phyloP scores from a whole-genome alignment of 2,888 invertebrate genomes.

The Scaptomyza cyrtandrae region DNA sequence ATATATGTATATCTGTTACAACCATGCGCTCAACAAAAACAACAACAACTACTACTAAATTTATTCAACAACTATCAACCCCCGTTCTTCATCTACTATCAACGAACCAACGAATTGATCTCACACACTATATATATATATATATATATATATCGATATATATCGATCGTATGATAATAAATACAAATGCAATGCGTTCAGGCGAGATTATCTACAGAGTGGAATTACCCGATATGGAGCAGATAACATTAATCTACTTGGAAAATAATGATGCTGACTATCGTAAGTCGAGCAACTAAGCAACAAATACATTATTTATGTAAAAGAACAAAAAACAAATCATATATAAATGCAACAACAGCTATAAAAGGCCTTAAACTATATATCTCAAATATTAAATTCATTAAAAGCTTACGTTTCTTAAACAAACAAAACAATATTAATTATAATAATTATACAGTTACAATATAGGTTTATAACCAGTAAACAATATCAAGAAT shows the following conservation, averaged over 20 bases:
- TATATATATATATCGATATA: conserved; percentile 27
- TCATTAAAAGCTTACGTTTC: conserved; percentile 57
- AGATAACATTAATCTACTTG: conserved; percentile 96
- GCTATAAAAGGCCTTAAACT: conserved; percentile 51
- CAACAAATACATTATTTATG: conserved; percentile 48
- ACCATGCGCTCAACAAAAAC: conserved; percentile 55
- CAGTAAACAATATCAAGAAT: conserved; percentile 49
- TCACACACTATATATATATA: conserved; percentile 27
- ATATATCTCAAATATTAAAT: conserved; percentile 43
- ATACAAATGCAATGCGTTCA: conserved; percentile 80
- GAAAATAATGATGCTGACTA: conserved; percentile 89
- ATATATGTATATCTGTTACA: conserved; percentile 41
- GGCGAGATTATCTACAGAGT: conserved; percentile 97
- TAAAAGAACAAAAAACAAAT: conserved; percentile 57
- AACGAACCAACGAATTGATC: conserved; percentile 46
- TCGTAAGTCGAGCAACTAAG: conserved; percentile 85
- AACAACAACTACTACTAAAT: conserved; percentile 64
- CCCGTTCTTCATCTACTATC: conserved; percentile 58
- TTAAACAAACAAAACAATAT: background rate
- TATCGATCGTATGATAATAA: conserved; percentile 29
- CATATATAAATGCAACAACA: conserved; percentile 60
- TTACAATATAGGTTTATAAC: conserved; percentile 40
- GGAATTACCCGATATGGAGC: conserved; percentile 97
- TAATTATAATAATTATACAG: background rate
- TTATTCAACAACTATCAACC: conserved; percentile 50